These are phyloP conservation scores for Ctenopoma kingsleyae DNA, from an alignment of 2,797 vertebrate genomes.

Conservation along the genomic window DNA sequence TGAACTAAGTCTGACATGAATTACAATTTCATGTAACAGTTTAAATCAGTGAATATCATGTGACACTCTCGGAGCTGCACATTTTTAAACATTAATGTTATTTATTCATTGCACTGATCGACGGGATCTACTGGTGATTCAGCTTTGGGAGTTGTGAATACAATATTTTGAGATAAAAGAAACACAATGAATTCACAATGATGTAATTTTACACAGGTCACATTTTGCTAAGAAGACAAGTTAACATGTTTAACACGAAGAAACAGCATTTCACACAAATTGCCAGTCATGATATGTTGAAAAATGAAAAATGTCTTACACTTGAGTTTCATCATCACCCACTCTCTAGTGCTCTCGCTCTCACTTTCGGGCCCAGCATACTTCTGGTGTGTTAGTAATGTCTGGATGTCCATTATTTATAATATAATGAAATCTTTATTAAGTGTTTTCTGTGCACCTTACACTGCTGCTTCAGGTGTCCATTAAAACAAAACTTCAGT, in stretches of 20 bases:
- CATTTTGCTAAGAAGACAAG: slow-evolving; percentile 51
- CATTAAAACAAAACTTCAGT: slow-evolving; percentile 2
- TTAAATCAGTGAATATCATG: slow-evolving; percentile 2
- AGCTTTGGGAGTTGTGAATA: slow-evolving; percentile 2
- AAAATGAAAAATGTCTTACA: slow-evolving; percentile 74
- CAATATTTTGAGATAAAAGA: slow-evolving; percentile 27
- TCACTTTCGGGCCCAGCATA: slow-evolving; percentile 15
- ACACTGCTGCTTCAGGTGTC: slow-evolving; percentile 10
- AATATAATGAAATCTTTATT: slow-evolving; percentile 36
- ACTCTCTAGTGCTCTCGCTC: slow-evolving; percentile 10
- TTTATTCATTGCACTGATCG: slow-evolving; percentile 3
- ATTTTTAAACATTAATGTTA: slow-evolving; percentile 4
- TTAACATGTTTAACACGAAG: slow-evolving; percentile 53
- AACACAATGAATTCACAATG: slow-evolving; percentile 26
- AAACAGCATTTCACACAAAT: slow-evolving; percentile 64
- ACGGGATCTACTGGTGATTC: neutral
- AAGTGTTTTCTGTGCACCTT: slow-evolving; percentile 11
- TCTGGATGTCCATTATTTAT: slow-evolving; percentile 55
- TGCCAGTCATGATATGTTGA: slow-evolving; percentile 51
- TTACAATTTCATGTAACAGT: neutral
- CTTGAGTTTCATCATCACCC: slow-evolving; percentile 81
- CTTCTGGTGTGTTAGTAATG: slow-evolving; percentile 41
- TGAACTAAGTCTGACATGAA: neutral
- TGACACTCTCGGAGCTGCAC: neutral
- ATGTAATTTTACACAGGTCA: slow-evolving; percentile 39